Evolutionary conservation across 2,113 vertebrate species (phyloP).

Genomic region (Brachionichthys hirsutus): DNA sequence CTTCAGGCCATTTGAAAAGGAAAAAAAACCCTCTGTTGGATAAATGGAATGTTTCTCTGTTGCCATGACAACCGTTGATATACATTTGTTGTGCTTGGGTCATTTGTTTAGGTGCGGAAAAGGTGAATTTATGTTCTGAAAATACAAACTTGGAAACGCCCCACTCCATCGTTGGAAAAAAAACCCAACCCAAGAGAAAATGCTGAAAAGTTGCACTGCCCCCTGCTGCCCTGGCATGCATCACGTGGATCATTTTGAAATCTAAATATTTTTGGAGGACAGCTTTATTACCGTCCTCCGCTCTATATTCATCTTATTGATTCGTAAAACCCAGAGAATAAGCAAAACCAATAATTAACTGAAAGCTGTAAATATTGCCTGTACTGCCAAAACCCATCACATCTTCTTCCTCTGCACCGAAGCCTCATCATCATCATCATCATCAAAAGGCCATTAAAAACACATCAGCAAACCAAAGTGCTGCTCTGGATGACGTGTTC

Average conservation of each 20-base stretch:
- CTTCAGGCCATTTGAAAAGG: constrained; percentile 13
- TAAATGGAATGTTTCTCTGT: constrained; percentile 15
- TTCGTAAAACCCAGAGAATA: background rate
- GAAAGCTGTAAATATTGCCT: background rate
- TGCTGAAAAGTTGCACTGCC: too few relatives aligned
- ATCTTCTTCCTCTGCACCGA: background rate
- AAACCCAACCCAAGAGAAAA: too few relatives aligned
- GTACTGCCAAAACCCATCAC: background rate
- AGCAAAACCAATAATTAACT: background rate
- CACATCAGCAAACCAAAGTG: background rate
- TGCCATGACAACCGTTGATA: too few relatives aligned
- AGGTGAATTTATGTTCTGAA: background rate
- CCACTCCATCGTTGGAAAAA: too few relatives aligned
- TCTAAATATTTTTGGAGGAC: too few relatives aligned
- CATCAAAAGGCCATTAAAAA: constrained; percentile 2
- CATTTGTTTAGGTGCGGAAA: too few relatives aligned
- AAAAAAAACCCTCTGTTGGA: background rate
- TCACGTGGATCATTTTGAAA: too few relatives aligned
- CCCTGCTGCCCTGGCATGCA: too few relatives aligned
- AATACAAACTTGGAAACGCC: too few relatives aligned
- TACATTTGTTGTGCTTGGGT: too few relatives aligned
- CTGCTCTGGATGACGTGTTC: background rate
- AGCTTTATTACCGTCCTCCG: too few relatives aligned
- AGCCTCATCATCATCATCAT: background rate
- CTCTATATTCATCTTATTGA: background rate